A percentile compares a stretch with the other conserved stretches of the same genome.
Evolutionary conservation across 1,140 invertebrate species (phyloP).

Genomic region (Eupristina koningsbergeri): DNA sequence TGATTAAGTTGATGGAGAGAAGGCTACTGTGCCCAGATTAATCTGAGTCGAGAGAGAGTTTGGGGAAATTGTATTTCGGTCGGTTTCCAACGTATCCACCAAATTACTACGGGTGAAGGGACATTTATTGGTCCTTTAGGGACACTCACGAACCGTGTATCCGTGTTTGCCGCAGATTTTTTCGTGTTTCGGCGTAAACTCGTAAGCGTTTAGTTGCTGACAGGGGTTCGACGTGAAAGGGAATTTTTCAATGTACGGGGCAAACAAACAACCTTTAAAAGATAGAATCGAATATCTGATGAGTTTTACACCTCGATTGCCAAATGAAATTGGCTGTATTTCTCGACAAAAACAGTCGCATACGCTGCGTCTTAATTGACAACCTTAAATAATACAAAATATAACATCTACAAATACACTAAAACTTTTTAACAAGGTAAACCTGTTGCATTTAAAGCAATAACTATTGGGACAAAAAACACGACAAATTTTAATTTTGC

Average conservation of each 20-base stretch:
- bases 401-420: too few species aligned
- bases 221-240: neutral
- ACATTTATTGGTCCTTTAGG: slow-evolving; percentile 38
- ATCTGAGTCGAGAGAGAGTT: neutral
- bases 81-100: slow-evolving; percentile 4
- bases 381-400: too few species aligned
- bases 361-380: too few species aligned
- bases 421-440: too few species aligned
- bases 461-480: too few species aligned
- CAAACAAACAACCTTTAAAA: too few species aligned
- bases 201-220: neutral
- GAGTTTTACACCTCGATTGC: too few species aligned
- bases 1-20: slow-evolving; percentile 38
- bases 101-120: neutral
- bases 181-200: neutral
- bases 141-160: neutral
- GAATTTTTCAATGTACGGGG: neutral
- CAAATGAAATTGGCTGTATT: too few species aligned
- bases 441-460: too few species aligned
- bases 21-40: slow-evolving; percentile 20
- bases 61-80: slow-evolving; percentile 39
- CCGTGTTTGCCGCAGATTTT: slow-evolving; percentile 8
- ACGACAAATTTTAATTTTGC: too few species aligned
- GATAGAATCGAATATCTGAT: too few species aligned
- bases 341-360: too few species aligned